phyloP scores from a whole-genome alignment of 2,888 invertebrate species.

The Actias luna region DNA sequence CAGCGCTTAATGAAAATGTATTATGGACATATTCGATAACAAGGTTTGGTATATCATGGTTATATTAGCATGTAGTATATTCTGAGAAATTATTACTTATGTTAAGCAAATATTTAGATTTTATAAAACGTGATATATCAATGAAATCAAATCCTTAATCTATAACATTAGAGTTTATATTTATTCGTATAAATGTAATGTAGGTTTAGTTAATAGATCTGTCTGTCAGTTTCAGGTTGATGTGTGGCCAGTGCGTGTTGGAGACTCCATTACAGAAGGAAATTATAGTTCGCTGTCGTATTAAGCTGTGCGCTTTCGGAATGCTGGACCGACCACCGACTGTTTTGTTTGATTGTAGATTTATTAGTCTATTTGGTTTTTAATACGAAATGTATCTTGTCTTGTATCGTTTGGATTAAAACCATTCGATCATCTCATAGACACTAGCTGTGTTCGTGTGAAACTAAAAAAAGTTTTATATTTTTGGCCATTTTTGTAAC shows the following conservation, averaged over 20 bases:
- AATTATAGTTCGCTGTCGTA: constrained; percentile 67
- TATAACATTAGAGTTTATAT: constrained; percentile 39
- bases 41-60: neutral
- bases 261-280: constrained; percentile 66
- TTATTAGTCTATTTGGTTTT: constrained; percentile 14
- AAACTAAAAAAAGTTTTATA: too few relatives aligned
- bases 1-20: neutral
- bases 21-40: neutral
- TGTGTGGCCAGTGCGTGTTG: constrained; percentile 70
- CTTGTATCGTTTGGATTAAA: neutral
- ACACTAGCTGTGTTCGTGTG: neutral
- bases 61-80: neutral
- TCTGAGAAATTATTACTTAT: neutral
- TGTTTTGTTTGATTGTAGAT: constrained; percentile 14
- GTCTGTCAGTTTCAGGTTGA: constrained; percentile 61
- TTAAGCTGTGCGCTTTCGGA: constrained; percentile 46
- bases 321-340: constrained; percentile 56
- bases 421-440: neutral
- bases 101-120: neutral
- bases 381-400: constrained; percentile 9
- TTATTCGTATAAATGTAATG: constrained; percentile 27
- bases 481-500: too few relatives aligned
- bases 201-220: constrained; percentile 38
- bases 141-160: constrained; percentile 17
- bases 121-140: neutral